Percentiles rank a stretch among this genome's conserved stretches.
These are phyloP conservation scores for Scelioninae gen. 2 DNA, from an alignment of 2,888 invertebrate genomes.

Conservation along the genomic window DNA sequence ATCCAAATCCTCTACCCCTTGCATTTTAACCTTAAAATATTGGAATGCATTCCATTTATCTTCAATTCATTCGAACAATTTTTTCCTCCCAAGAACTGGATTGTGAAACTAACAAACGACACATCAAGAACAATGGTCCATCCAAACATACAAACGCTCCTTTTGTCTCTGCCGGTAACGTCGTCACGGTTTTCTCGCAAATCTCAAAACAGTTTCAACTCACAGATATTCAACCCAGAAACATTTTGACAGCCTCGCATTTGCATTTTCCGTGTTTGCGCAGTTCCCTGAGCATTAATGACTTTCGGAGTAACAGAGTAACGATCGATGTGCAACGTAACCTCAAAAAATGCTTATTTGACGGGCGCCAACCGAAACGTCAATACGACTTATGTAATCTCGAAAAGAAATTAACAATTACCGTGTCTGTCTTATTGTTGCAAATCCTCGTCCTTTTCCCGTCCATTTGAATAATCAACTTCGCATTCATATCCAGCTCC, in stretches of 20 bases:
- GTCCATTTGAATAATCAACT: slow-evolving; percentile 90
- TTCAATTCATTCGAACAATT: too few species aligned
- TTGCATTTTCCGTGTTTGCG: slow-evolving; percentile 19
- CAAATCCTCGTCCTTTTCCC: slow-evolving; percentile 87
- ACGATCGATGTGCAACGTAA: slow-evolving; percentile 44
- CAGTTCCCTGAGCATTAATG: slow-evolving; percentile 19
- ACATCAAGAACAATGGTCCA: too few species aligned
- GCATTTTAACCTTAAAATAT: too few species aligned
- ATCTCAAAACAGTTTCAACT: too few species aligned
- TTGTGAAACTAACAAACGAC: too few species aligned
- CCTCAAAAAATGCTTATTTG: slow-evolving; percentile 35
- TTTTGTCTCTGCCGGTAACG: too few species aligned
- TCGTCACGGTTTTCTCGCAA: too few species aligned
- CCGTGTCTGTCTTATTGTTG: slow-evolving; percentile 78
- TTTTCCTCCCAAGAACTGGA: too few species aligned
- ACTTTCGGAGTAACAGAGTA: slow-evolving; percentile 21
- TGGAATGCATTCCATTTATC: too few species aligned
- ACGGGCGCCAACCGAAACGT: slow-evolving; percentile 33
- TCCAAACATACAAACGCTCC: too few species aligned
- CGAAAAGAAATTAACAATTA: slow-evolving; percentile 24
- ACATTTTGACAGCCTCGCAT: background rate
- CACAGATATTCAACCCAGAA: too few species aligned
- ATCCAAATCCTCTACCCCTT: too few species aligned
- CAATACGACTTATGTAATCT: slow-evolving; percentile 41
- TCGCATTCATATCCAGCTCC: slow-evolving; percentile 89